phyloP scores from a whole-genome alignment of 2,888 invertebrate species.

The Glyphotaelius pellucidus region DNA sequence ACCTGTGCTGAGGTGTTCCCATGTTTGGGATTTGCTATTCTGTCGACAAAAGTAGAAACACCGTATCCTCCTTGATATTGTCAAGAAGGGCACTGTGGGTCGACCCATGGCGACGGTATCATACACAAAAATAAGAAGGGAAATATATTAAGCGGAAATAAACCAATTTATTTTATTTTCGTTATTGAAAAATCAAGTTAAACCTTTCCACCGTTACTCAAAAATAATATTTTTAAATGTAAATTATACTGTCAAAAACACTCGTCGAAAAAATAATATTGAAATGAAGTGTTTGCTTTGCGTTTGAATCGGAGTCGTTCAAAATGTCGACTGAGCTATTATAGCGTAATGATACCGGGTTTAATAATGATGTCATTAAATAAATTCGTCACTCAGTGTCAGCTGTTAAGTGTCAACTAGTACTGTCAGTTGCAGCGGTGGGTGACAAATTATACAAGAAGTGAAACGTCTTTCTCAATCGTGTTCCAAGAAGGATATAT shows the following conservation, averaged over 20 bases:
- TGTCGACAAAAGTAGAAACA: no score
- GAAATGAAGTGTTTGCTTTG: not conserved
- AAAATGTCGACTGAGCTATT: not conserved
- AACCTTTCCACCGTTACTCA: not conserved
- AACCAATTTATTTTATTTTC: no score
- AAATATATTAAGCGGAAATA: no score
- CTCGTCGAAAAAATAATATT: not conserved
- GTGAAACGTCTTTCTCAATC: not conserved
- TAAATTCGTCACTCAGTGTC: not conserved
- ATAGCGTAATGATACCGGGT: not conserved
- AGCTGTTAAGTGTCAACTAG: not conserved
- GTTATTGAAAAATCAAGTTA: not conserved
- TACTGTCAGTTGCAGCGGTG: not conserved
- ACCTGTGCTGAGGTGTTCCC: no score
- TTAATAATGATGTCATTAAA: not conserved
- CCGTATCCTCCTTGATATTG: no score
- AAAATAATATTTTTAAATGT: not conserved
- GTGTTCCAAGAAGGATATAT: no score
- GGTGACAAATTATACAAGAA: not conserved
- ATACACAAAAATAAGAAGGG: no score
- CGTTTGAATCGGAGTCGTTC: not conserved
- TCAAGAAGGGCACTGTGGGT: no score
- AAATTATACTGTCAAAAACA: not conserved
- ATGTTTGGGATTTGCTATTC: no score
- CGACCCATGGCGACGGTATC: no score